phyloP scores from a whole-genome alignment of 1,140 invertebrate genomes.

The Ceratosolen fusciceps region DNA sequence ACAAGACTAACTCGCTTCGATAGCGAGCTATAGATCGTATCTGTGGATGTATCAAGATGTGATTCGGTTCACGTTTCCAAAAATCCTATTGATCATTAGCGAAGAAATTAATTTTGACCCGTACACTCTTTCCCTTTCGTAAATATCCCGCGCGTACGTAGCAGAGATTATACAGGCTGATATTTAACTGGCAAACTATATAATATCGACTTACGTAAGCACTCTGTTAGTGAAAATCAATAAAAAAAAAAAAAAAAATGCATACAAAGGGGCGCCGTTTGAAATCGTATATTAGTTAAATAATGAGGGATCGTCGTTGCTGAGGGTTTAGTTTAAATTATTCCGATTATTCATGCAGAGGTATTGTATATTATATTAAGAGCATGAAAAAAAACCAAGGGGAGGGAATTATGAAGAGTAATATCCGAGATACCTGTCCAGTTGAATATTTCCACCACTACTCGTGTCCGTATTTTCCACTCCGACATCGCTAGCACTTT shows the following conservation, averaged over 20 bases:
- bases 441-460: constrained; percentile 74
- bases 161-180: no score
- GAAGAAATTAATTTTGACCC: no score
- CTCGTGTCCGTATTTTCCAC: constrained; percentile 75
- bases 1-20: no score
- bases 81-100: no score
- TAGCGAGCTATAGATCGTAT: no score
- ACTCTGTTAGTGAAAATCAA: not conserved
- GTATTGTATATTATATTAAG: not conserved
- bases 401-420: constrained; percentile 44
- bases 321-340: not conserved
- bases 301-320: not conserved
- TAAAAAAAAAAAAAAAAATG: not conserved
- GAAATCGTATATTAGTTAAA: not conserved
- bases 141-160: no score
- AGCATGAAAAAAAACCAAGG: constrained; percentile 15
- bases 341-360: not conserved
- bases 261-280: not conserved
- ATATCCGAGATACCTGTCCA: constrained; percentile 75
- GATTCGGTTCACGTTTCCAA: no score
- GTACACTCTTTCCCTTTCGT: no score
- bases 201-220: not conserved
- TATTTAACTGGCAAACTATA: no score
- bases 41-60: no score
- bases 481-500: constrained; percentile 76